phyloP scores from a whole-genome alignment of 1,140 invertebrate genomes.

The Sminthurides bifidus region DNA sequence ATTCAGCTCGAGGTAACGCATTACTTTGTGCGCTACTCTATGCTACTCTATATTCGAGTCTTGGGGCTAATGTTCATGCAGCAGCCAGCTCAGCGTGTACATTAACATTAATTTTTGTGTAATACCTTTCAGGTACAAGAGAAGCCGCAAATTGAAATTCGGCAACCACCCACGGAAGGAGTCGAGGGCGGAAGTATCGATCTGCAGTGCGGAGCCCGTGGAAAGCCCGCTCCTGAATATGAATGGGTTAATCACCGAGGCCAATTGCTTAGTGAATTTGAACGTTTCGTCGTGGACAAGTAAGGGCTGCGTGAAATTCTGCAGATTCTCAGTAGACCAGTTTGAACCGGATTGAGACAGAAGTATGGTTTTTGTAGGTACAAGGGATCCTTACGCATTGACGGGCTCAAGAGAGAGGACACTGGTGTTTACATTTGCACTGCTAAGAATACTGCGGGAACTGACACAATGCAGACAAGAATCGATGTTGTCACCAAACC shows the following conservation, averaged over 20 bases:
- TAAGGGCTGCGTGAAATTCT: conserved; percentile 7
- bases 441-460: conserved; percentile 67
- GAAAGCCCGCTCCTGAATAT: conserved; percentile 67
- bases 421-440: conserved; percentile 67
- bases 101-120: neutral
- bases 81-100: neutral
- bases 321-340: neutral
- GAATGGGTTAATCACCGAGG: conserved; percentile 56
- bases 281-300: conserved; percentile 61
- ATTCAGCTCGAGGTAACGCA: conserved; percentile 68
- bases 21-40: too few relatives aligned
- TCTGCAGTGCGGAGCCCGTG: conserved; percentile 60
- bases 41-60: too few relatives aligned
- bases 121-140: conserved; percentile 55
- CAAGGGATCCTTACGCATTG: conserved; percentile 54
- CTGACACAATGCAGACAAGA: conserved; percentile 48
- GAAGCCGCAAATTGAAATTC: conserved; percentile 53
- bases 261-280: conserved; percentile 49
- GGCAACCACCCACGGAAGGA: conserved; percentile 47
- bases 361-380: conserved; percentile 16
- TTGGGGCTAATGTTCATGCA: neutral
- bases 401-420: conserved; percentile 61
- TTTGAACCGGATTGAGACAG: neutral
- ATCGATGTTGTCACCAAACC: conserved; percentile 59
- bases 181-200: conserved; percentile 60